Base-by-base conservation (phyloP, 1,140 invertebrate species). In the Anastatus disparis region DNA sequence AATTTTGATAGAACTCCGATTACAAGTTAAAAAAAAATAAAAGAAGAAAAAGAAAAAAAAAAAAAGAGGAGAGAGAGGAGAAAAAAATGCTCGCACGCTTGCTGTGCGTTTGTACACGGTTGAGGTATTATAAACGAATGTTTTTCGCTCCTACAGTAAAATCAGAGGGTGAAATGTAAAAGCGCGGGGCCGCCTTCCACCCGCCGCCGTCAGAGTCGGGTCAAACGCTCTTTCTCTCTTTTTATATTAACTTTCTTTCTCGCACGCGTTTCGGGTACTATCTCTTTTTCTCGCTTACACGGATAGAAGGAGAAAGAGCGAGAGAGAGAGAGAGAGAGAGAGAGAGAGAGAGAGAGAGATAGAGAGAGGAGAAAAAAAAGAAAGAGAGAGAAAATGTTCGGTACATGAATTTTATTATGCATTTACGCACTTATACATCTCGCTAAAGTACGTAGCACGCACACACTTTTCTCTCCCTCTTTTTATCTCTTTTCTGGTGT, bases 351-450 rank as follows among this genome's bases (percentile, higher is more conserved):
- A 4, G 31, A 4, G 31, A 6, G 42, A 22, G 35, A 24, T 44
- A 27, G 59, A 44, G 48, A 3, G 42, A 15, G 42, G 6, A 13
- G 7, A 13, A 22, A 6, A 15, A 10, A 6, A 10, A 6, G 31
- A 6, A 10, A 10, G 31, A 6, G 31, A 4, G 31, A 4, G 31
- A 6, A 15, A 52, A 55, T 71, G 55, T 71, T 70, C 75, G 55
- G 65, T 70, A 81, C 78, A 78, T 75, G 74, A 81, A 82, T 82
- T 84, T 84, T 84, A 85, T 85, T 84, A 85, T 84, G 82, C 82
- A 85, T 84, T 84, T 84, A 85, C 83, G 83, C 84, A 84, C 82
- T 82, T 81, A 81, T 83, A 84, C 79, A 83, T 82, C 73, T 77
- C 74, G 75, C 80, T 77, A 81, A 82, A 82, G 81, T 80, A 81